Conservation (phyloP, 2,113 vertebrate genomes). For the Vulpes ferrilata region DNA sequence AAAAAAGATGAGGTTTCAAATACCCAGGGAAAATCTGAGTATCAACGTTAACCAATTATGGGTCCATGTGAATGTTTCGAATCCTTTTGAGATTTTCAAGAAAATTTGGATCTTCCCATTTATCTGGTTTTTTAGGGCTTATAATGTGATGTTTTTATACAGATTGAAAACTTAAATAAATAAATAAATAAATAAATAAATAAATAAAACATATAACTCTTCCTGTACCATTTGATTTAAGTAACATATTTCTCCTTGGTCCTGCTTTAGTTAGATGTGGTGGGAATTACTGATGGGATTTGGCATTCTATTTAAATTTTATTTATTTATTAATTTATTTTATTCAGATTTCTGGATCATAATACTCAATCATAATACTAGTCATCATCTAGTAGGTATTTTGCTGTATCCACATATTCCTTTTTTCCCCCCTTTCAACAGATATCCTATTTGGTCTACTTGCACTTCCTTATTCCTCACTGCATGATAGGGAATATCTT, state of each 20-base stretch:
- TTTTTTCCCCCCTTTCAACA: neutral
- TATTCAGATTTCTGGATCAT: neutral
- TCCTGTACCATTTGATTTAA: neutral
- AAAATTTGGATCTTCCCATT: neutral
- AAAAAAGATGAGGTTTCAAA: neutral
- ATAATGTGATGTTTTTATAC: neutral
- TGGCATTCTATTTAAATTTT: neutral
- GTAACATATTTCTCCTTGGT: neutral
- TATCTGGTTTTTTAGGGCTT: neutral
- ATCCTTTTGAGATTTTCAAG: neutral
- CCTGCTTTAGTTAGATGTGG: neutral
- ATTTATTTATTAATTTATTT: neutral
- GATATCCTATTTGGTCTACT: neutral
- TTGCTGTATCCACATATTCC: neutral
- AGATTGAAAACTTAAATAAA: neutral
- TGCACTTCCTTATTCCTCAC: neutral
- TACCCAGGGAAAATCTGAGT: neutral
- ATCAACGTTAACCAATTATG: neutral
- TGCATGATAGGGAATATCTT: neutral
- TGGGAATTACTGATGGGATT: neutral
- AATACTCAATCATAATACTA: neutral
- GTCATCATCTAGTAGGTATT: neutral
- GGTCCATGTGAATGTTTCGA: neutral
- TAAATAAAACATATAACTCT: neutral
- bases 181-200: neutral